Percentiles rank a stretch among this genome's conserved stretches.
Conservation (phyloP, 2,113 vertebrate genomes). For the Catharus minimus region DNA sequence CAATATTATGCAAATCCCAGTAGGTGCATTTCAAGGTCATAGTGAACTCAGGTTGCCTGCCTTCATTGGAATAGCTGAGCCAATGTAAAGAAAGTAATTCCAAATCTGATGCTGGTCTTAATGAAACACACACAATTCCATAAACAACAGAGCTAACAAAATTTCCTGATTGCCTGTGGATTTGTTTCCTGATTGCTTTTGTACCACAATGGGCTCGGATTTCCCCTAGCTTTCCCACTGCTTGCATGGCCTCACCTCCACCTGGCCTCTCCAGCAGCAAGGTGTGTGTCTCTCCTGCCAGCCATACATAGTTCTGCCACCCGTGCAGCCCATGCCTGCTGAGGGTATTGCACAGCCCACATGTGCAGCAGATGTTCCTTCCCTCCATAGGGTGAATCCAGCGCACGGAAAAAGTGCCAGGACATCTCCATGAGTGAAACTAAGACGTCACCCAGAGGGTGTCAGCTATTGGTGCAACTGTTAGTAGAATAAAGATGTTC, state of each 20-base stretch:
- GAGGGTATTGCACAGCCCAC: neutral
- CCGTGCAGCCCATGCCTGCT: neutral
- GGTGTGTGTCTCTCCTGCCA: neutral
- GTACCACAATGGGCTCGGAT: neutral
- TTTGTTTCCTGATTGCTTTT: neutral
- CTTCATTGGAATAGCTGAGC: neutral
- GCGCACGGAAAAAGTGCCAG: neutral
- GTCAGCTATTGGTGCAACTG: neutral
- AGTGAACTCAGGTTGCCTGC: neutral
- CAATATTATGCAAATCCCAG: neutral
- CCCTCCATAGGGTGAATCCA: neutral
- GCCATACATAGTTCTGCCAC: accelerated
- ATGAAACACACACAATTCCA: neutral
- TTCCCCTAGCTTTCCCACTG: neutral
- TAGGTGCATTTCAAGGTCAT: neutral
- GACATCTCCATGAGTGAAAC: neutral
- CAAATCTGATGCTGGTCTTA: neutral
- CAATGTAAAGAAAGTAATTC: neutral
- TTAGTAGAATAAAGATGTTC: conserved; percentile 19
- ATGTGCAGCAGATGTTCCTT: neutral
- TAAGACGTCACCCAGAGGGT: neutral
- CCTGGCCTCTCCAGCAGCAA: neutral
- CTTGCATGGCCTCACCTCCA: neutral
- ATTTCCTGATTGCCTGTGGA: neutral
- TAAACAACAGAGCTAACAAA: neutral